These are phyloP conservation scores for Halcyon leucocephala DNA, from an alignment of 2,797 vertebrate species.

Conservation along the genomic window DNA sequence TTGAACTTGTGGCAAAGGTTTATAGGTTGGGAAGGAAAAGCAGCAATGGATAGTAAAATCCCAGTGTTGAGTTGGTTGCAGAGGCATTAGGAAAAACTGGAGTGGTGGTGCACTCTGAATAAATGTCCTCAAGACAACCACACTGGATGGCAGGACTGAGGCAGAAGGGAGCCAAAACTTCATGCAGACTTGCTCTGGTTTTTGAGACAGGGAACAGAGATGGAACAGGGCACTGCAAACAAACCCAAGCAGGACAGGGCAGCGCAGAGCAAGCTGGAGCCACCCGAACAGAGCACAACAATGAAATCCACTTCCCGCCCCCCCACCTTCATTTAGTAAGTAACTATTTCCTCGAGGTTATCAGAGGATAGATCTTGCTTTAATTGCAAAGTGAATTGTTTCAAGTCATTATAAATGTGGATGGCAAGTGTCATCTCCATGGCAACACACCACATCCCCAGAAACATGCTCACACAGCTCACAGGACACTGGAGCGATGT, in stretches of 20 bases:
- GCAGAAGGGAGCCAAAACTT: neutral
- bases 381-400: conserved; percentile 7
- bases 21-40: neutral
- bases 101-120: neutral
- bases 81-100: neutral
- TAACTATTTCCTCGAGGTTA: conserved; percentile 13
- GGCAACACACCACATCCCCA: neutral
- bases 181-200: neutral
- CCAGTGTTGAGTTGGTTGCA: accelerated
- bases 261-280: neutral
- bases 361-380: conserved; percentile 18
- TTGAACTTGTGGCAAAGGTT: neutral
- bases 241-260: neutral
- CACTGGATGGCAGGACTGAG: neutral
- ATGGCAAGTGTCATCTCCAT: conserved; percentile 46
- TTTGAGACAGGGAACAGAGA: conserved; percentile 52
- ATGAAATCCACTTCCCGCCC: neutral
- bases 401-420: neutral
- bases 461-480: neutral
- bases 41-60: neutral
- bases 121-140: neutral
- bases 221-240: neutral
- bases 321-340: neutral
- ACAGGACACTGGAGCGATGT: neutral
- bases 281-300: neutral